Base-by-base conservation (phyloP, 2,888 invertebrate genomes). In the Acleris sparsana region DNA sequence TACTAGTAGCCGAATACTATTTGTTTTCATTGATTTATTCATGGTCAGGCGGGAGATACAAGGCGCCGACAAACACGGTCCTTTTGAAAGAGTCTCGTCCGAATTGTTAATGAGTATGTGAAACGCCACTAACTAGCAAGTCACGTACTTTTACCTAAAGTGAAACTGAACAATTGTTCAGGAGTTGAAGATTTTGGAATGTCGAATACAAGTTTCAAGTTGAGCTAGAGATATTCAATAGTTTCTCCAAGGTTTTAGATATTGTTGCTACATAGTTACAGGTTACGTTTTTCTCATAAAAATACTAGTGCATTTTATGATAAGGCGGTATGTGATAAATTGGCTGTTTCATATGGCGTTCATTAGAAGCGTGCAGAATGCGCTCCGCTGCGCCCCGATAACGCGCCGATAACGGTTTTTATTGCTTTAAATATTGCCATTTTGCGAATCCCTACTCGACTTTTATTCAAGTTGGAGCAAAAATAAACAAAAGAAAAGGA, bases 21-120 rank as follows among this genome's bases (percentile, higher is more conserved):
- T 92, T 92, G 92, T 92, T 92, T 92, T 92, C 90, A 91, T 91
- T 90, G 88, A 91, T 91, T 89, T 92, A 91, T 92, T 92, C 92
- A 92, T 89, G 91, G 91, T 89, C 89, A 83, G 78, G 82, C 74
- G 76, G 77, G 72, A 80, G 84, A 87, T 87, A 86, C 75, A 88
- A 89, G 90, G 85, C 85, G 89, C 92, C 91, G 90, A 83, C 88
- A 83, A 78, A 79, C 83, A 85, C 87, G 84, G 81, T 78, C 75
- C 82, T 84, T 88, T 89, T 84, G 85, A 87, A 88, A 88, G 73
- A 81, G 75, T 80, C 83, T 85, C 80, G 79, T 88, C 83, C 83
- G 88, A 89, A 88, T 88, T 86, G 74, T 82, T 89, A 91, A 91
- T 91, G 88, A 89, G 89, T 83, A 74, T 80, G 78, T 86, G 80